Percentiles rank a stretch among this genome's conserved stretches.
These are phyloP conservation scores for Tursiops truncatus DNA, from an alignment of 2,113 vertebrate species.

Conservation along the genomic window DNA sequence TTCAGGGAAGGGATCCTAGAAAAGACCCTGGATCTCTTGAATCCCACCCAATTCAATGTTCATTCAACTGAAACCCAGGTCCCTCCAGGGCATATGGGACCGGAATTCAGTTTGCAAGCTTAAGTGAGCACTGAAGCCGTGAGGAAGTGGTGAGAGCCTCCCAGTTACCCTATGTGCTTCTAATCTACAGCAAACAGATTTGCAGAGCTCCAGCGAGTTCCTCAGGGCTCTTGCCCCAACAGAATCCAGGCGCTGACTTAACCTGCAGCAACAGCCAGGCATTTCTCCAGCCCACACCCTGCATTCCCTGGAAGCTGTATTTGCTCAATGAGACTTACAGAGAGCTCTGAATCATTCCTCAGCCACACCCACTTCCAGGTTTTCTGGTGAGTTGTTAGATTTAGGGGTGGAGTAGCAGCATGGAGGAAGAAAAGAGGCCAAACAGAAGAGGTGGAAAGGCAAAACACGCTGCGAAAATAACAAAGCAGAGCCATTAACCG, in stretches of 20 bases:
- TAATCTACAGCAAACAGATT: slow-evolving; percentile 2
- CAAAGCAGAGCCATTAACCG: slow-evolving; percentile 58
- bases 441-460: slow-evolving; percentile 61
- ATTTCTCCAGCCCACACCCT: neutral
- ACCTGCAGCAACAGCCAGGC: neutral
- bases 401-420: slow-evolving; percentile 16
- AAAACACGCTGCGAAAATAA: slow-evolving; percentile 72
- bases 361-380: slow-evolving; percentile 21
- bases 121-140: neutral
- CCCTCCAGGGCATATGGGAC: neutral
- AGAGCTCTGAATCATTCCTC: slow-evolving; percentile 49
- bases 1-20: neutral
- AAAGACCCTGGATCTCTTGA: neutral
- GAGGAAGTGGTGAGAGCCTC: neutral
- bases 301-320: neutral
- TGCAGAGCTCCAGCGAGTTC: neutral
- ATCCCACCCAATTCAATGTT: neutral
- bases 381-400: slow-evolving; percentile 52
- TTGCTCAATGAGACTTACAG: neutral
- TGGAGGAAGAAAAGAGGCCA: slow-evolving; percentile 49
- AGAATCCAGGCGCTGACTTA: neutral
- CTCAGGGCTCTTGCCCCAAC: neutral
- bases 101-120: neutral
- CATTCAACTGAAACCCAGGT: neutral
- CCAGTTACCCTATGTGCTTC: neutral